Evolutionary conservation across 2,888 invertebrate genomes (phyloP).

Genomic region (Crepidodera aurea): DNA sequence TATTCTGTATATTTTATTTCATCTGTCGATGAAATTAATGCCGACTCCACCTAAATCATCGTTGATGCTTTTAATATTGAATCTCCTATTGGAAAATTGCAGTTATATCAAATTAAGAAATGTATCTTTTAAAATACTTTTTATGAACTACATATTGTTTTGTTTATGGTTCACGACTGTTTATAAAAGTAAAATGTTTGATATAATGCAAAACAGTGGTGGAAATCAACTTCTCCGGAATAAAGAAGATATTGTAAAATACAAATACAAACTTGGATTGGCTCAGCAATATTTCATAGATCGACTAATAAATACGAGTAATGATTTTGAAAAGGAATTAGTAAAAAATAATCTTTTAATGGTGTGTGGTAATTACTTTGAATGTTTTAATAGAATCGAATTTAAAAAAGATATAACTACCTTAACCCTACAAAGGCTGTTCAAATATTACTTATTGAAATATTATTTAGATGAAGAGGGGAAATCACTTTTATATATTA

Average conservation of each 20-base stretch:
- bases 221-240: background rate
- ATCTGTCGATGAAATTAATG: background rate
- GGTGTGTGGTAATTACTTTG: too few species aligned
- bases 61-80: background rate
- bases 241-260: conserved; percentile 13
- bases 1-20: background rate
- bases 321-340: too few species aligned
- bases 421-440: background rate
- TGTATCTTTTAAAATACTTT: conserved; percentile 1
- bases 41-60: background rate
- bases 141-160: background rate
- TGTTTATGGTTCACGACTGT: conserved; percentile 8
- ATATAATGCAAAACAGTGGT: background rate
- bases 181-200: conserved; percentile 22
- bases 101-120: background rate
- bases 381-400: conserved; percentile 23
- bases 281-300: too few species aligned
- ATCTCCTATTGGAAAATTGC: conserved; percentile 5
- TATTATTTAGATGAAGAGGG: conserved; percentile 13
- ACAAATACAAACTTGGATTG: conserved; percentile 9
- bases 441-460: conserved; percentile 9
- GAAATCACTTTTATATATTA: conserved; percentile 16
- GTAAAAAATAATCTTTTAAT: too few species aligned
- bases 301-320: too few species aligned
- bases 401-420: conserved; percentile 15